These are phyloP conservation scores for Porites divaricata DNA, from an alignment of 92 coral and sea anemone genomes.

Conservation along the genomic window DNA sequence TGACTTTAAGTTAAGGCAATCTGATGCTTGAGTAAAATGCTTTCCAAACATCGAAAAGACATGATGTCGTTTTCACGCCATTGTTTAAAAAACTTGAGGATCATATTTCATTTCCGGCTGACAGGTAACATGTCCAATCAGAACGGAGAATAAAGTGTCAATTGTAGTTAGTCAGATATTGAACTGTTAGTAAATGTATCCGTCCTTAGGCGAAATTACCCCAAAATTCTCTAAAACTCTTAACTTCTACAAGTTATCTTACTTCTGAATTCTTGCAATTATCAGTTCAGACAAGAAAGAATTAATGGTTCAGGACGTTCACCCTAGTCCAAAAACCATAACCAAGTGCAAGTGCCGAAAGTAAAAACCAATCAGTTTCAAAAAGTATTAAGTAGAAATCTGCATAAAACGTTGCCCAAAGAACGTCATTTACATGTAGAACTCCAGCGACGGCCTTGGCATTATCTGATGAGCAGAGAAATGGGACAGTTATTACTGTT, in stretches of 20 bases:
- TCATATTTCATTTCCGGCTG: slow-evolving; percentile 21
- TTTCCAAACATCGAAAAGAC: neutral
- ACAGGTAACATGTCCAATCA: slow-evolving; percentile 3
- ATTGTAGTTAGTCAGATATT: neutral
- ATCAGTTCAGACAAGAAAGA: no score
- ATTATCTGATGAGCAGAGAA: no score
- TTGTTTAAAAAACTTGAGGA: neutral
- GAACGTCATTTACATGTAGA: no score
- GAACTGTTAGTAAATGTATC: neutral
- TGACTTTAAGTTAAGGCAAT: no score
- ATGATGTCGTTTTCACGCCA: neutral
- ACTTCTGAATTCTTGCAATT: no score
- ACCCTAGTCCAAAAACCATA: neutral
- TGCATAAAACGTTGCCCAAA: no score
- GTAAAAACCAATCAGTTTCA: no score
- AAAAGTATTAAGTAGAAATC: no score
- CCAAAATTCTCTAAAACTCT: neutral
- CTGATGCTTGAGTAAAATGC: neutral
- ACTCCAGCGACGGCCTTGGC: no score
- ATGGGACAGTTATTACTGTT: no score
- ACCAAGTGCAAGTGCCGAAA: neutral
- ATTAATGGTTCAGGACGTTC: neutral
- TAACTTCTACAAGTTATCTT: neutral
- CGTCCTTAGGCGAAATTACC: neutral
- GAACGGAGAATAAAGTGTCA: neutral